Evolutionary conservation across 2,888 invertebrate species (phyloP), one percentile per base, ranked within the genome.

Genomic region (Agrotis clavis): DNA sequence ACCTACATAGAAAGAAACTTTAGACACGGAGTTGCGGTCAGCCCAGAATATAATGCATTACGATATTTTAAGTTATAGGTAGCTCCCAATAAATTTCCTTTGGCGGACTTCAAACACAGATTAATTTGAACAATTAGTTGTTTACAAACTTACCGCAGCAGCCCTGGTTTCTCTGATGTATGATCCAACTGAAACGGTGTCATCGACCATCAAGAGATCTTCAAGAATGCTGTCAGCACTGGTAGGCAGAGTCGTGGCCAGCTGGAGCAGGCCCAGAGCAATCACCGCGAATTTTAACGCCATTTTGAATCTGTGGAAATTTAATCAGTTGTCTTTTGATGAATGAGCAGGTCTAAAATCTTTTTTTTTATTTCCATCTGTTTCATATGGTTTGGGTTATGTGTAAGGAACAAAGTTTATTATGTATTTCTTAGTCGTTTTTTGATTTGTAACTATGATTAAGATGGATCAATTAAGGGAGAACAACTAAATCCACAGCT

Each of bases 111-210:
- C 30, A 21, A 1, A 35, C n/a, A n/a, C 6, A 57, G 6, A 35
- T 57, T n/a, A 13, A 57, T 35, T 30, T 11, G 11, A 30, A n/a
- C 6, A 41, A 67, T 41, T 16, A 11, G 0, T 41, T 41, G 7
- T 47, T 13, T 25, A 2, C 18, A 35, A 47, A 88, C 93, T 93
- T 86, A 96, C 96, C 88, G 96, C 91, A 74, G 96, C 96, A 18
- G 97, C 97, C 84, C 97, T 93, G 0, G 97, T 94, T 92, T 97
- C 97, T 59, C 97, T 92, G 25, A 97, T 92, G 79, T 96, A 97
- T 11, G 97, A 97, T 73, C 97, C 97, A 9, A 97, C 96, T 35
- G 97, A 93, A 74, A 94, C 92, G 0, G 97, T 96, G 84, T 97
- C 97, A 80, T 94, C 96, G 21, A 92, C 94, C 71, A 94, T 85